These are phyloP conservation scores for Machaerirhynchus nigripectus DNA, from an alignment of 2,113 vertebrate genomes.

Conservation along the genomic window DNA sequence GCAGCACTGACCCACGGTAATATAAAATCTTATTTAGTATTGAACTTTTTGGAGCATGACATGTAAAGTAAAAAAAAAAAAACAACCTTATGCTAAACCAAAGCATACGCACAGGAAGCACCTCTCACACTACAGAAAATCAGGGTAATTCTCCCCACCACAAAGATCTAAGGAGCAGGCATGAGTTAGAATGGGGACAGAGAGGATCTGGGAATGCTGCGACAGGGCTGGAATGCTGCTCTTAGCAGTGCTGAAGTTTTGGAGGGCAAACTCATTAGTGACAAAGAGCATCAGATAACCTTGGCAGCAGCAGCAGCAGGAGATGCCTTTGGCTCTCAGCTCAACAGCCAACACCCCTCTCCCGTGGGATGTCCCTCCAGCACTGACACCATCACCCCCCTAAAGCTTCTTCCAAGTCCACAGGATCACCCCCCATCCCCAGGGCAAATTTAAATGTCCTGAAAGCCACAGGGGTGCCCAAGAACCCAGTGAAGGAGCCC, in stretches of 20 bases:
- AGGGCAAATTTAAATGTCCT: not conserved
- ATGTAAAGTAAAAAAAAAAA: not conserved
- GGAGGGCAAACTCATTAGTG: not conserved
- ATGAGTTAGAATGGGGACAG: not conserved
- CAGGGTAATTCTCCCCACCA: not conserved
- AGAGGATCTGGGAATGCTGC: not conserved
- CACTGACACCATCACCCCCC: accelerated
- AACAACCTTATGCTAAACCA: not conserved
- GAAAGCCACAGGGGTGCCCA: not conserved
- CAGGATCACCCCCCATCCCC: not conserved
- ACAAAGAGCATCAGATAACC: not conserved
- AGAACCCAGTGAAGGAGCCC: not conserved
- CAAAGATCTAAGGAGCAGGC: not conserved
- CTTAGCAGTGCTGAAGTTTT: not conserved
- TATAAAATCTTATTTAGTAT: not conserved
- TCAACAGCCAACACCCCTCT: not conserved
- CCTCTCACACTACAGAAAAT: not conserved
- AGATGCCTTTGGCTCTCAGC: not conserved
- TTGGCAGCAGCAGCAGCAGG: not conserved
- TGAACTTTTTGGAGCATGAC: not conserved
- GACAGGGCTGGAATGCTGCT: not conserved
- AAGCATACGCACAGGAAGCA: not conserved
- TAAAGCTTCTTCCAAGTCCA: not conserved
- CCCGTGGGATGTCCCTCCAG: not conserved
- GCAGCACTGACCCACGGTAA: not conserved